Base-by-base conservation (phyloP, 2,113 vertebrate genomes). In the Chinchilla lanigera region DNA sequence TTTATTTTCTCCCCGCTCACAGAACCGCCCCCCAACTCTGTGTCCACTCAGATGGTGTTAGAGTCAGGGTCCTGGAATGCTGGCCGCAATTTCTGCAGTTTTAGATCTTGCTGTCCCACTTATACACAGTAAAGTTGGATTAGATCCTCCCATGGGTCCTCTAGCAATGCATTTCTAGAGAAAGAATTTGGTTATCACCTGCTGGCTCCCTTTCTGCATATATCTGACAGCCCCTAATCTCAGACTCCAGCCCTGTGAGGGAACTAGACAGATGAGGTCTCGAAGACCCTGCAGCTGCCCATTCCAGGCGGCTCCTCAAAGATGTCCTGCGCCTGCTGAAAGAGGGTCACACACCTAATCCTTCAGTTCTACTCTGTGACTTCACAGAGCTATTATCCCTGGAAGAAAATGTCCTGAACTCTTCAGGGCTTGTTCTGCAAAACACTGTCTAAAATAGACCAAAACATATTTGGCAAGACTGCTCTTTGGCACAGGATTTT, bases 381-480 rank as follows among this genome's bases (percentile, higher is more conserved):
- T 56, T 94, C 94, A 95, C 52, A 16, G 85, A 89, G 67, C 8
- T 71, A 1, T 30, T 33, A 96, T n/a, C 60, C 88, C 65, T 85
- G 81, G 92, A 87, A 96, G 96, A 50, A 95, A 94, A 81, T 2
- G 26, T 92, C 67, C 96, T 58, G 35, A 50, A 47, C 61, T 20
- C 58, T 80, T 93, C 22, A 84, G 0, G 1, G 41, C 44, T n/a
- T 84, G 75, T 88, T 98, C 94, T 86, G 35, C 81, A 95, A 94
- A 95, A 95, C 75, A 85, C 11, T 33, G 63, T 95, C 94, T 96
- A 92, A 97, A 97, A 96, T 38, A 95, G 97, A 88, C 85, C 56
- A 75, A 82, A 94, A 88, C 52, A 41, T 65, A 86, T 71, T 78
- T 96, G 96, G 95, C 84, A n/a, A 95, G 93, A 85, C 52, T 82